Evolutionary conservation across 2,113 vertebrate species (phyloP).

Genomic region (Oreotrochilus melanogaster): DNA sequence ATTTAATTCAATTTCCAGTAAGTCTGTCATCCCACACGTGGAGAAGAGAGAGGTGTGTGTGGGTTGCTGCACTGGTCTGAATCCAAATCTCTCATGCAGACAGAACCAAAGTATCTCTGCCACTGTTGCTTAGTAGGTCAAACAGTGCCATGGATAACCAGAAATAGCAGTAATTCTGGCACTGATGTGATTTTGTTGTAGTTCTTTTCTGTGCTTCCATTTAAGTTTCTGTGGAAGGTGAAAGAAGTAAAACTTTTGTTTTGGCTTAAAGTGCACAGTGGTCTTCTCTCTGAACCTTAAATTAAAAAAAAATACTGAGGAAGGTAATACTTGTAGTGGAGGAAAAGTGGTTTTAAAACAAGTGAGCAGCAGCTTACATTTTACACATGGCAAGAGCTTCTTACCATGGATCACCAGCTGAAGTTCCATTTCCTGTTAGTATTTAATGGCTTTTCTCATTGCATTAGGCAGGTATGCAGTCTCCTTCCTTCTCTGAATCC

Average conservation of each 20-base stretch:
- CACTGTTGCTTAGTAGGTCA: not conserved
- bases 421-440: not conserved
- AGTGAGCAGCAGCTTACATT: not conserved
- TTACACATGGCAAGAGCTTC: not conserved
- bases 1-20: not conserved
- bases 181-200: not conserved
- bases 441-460: not conserved
- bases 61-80: constrained; percentile 7
- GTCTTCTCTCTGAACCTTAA: not conserved
- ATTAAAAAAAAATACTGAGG: not conserved
- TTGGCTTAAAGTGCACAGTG: not conserved
- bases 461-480: not conserved
- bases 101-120: not conserved
- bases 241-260: not conserved
- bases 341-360: not conserved
- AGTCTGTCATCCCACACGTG: not conserved
- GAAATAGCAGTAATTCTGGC: not conserved
- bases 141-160: not conserved
- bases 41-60: not conserved
- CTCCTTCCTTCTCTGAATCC: not conserved
- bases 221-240: not conserved
- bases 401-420: not conserved
- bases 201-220: not conserved
- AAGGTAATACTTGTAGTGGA: not conserved
- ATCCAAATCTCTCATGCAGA: not conserved